These are phyloP conservation scores for Ophthalmolycus amberensis DNA, from an alignment of 2,113 vertebrate species.

Conservation along the genomic window DNA sequence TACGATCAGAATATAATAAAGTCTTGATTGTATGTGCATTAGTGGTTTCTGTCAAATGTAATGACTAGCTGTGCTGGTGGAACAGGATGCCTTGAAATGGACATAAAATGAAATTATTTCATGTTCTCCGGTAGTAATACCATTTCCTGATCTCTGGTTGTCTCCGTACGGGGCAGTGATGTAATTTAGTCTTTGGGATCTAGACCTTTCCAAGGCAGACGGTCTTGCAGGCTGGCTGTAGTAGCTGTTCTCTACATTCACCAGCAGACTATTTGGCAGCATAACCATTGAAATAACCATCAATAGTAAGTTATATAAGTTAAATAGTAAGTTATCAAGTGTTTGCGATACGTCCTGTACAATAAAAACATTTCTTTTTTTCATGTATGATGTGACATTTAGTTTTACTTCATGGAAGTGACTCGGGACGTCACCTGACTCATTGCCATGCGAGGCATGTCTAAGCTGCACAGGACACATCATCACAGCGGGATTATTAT, in stretches of 20 bases:
- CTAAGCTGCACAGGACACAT: conserved; percentile 46
- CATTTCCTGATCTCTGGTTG: conserved; percentile 63
- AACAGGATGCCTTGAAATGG: conserved; percentile 46
- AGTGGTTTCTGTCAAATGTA: conserved; percentile 8
- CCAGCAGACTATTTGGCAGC: not conserved
- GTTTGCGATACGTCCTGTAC: not conserved
- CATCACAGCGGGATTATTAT: conserved; percentile 65
- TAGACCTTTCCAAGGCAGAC: conserved; percentile 27
- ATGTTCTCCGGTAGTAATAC: conserved; percentile 57
- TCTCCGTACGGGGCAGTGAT: conserved; percentile 33
- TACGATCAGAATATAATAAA: not conserved
- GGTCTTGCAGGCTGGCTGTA: not conserved
- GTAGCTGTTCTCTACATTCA: conserved; percentile 13
- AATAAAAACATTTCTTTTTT: not conserved
- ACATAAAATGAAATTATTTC: conserved; percentile 66
- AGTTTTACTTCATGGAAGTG: conserved; percentile 17
- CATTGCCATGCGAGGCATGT: conserved; percentile 34
- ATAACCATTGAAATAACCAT: not conserved
- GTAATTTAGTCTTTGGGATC: conserved; percentile 32
- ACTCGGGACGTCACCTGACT: conserved; percentile 48
- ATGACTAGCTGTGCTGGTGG: conserved; percentile 22
- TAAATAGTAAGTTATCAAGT: not conserved
- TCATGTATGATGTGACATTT: not conserved
- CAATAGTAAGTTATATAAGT: no score
- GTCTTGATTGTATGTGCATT: conserved; percentile 8